Conservation (phyloP, 2,888 invertebrate species). For the Apodemia duryi region DNA sequence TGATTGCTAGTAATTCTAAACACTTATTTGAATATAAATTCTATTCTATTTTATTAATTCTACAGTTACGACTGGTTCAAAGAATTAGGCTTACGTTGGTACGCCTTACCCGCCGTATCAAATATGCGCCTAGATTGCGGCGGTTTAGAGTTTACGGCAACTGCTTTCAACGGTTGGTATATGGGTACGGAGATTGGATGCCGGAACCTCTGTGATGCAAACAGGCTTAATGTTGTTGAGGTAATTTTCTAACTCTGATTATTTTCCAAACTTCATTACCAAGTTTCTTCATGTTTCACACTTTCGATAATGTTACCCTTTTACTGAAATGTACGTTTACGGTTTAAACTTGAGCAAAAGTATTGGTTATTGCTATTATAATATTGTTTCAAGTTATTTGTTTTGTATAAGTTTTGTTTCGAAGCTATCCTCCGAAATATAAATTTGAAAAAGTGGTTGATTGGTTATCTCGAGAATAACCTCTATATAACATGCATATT, state of each 20-base stretch:
- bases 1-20: too few species aligned
- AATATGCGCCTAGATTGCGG: conserved; percentile 96
- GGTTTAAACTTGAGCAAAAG: neutral
- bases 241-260: conserved; percentile 44
- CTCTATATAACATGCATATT: too few species aligned
- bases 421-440: too few species aligned
- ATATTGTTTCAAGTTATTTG: neutral
- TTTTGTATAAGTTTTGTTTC: too few species aligned
- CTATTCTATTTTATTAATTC: too few species aligned
- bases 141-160: conserved; percentile 94
- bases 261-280: conserved; percentile 7
- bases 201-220: conserved; percentile 91
- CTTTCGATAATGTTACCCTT: conserved; percentile 1
- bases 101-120: conserved; percentile 92
- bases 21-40: too few species aligned
- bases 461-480: too few species aligned
- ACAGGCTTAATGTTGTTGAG: conserved; percentile 92
- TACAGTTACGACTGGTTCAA: conserved; percentile 93
- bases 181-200: conserved; percentile 98
- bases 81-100: conserved; percentile 93
- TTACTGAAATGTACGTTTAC: neutral
- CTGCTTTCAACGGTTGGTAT: conserved; percentile 98
- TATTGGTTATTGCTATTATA: neutral
- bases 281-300: conserved; percentile 2
- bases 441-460: too few species aligned